Conservation (phyloP, 2,113 vertebrate species). For the Pygoscelis antarcticus region DNA sequence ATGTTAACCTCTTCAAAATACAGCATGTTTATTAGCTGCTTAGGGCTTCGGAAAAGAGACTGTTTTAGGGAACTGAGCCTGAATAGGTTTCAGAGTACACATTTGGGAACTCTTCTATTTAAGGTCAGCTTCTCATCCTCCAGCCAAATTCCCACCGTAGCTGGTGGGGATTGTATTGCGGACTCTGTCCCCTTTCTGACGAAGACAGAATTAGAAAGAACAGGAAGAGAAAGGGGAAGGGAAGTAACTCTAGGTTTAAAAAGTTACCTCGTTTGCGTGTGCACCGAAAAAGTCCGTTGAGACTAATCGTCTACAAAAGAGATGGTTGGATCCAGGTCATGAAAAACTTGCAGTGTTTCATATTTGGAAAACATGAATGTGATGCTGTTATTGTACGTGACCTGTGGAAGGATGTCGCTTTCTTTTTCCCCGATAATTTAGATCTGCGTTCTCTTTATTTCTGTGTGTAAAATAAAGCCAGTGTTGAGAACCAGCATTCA, state of each 20-base stretch:
- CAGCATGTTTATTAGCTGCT: background rate
- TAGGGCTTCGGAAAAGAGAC: background rate
- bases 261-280: background rate
- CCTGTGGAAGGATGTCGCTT: background rate
- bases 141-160: background rate
- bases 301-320: background rate
- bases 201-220: background rate
- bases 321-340: background rate
- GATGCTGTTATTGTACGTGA: rapidly evolving
- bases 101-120: background rate
- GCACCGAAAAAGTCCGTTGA: background rate
- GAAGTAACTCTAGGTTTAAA: background rate
- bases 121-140: background rate
- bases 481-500: background rate
- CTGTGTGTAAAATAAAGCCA: background rate
- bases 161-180: too few species aligned
- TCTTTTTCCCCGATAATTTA: background rate
- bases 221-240: background rate
- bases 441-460: background rate
- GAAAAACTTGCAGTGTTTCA: background rate
- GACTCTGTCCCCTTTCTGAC: background rate
- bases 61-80: background rate
- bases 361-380: background rate
- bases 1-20: background rate
- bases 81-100: background rate